Evolutionary conservation across 2,113 vertebrate genomes (phyloP).

Genomic region (Dicerorhinus sumatrensis): DNA sequence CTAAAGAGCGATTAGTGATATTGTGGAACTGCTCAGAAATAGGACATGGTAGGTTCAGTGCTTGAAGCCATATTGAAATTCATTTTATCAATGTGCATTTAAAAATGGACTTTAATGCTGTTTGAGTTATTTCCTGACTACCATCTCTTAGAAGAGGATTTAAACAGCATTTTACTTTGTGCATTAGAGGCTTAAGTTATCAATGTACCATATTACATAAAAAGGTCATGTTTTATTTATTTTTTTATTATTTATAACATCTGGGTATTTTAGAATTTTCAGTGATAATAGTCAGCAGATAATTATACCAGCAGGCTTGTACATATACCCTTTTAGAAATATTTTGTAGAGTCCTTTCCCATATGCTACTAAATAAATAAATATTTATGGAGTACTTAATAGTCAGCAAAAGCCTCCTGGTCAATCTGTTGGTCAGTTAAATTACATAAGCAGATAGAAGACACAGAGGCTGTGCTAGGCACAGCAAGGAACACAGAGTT

Average conservation of each 20-base stretch:
- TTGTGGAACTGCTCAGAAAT: neutral
- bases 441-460: neutral
- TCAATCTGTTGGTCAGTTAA: neutral
- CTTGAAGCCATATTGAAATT: neutral
- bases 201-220: neutral
- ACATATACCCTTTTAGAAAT: neutral
- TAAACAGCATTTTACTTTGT: neutral
- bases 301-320: neutral
- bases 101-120: neutral
- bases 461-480: neutral
- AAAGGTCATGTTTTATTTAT: neutral
- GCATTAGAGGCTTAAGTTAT: neutral
- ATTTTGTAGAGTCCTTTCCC: neutral
- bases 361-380: neutral
- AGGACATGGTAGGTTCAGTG: neutral
- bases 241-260: neutral
- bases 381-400: neutral
- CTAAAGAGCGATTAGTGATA: neutral
- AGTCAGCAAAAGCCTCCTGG: neutral
- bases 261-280: neutral
- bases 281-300: neutral
- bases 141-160: neutral
- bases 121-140: neutral
- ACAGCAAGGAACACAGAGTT: neutral
- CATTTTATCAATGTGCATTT: neutral